These are phyloP conservation scores for Unio delphinus DNA, from an alignment of 2,888 invertebrate species.

Conservation along the genomic window DNA sequence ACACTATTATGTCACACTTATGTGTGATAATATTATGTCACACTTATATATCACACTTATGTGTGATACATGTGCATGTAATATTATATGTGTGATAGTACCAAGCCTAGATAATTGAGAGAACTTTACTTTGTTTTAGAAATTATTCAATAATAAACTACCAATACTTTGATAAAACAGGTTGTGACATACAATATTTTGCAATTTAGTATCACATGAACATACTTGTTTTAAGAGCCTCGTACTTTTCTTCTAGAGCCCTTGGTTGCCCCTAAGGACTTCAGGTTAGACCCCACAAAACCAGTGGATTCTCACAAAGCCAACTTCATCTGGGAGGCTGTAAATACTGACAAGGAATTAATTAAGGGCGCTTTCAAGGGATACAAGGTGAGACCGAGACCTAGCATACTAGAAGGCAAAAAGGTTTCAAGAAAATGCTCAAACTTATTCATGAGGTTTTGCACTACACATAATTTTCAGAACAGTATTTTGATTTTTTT, in stretches of 20 bases:
- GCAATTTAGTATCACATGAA: not conserved
- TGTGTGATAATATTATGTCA: too few relatives aligned
- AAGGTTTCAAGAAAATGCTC: too few relatives aligned
- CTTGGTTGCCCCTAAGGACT: conserved; percentile 55
- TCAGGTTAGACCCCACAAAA: conserved; percentile 54
- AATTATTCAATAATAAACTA: not conserved
- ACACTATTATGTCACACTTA: too few relatives aligned
- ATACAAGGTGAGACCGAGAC: conserved; percentile 50
- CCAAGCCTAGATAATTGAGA: too few relatives aligned
- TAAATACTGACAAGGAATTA: conserved; percentile 50
- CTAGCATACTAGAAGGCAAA: too few relatives aligned
- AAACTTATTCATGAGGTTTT: too few relatives aligned
- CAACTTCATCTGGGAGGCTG: conserved; percentile 65
- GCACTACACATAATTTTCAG: too few relatives aligned
- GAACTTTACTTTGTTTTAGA: not conserved
- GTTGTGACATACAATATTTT: not conserved
- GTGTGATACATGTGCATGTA: too few relatives aligned
- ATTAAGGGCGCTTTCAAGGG: conserved; percentile 60
- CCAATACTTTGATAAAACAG: not conserved
- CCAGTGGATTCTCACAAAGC: conserved; percentile 53
- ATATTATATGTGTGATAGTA: too few relatives aligned
- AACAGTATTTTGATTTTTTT: too few relatives aligned
- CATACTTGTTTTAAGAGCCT: too few relatives aligned
- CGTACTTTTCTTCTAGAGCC: conserved; percentile 48
- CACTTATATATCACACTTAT: too few relatives aligned